Evolutionary conservation across 2,888 invertebrate genomes (phyloP), one percentile per base, ranked within the genome.

Genomic region (Carpatolechia fugitivella): DNA sequence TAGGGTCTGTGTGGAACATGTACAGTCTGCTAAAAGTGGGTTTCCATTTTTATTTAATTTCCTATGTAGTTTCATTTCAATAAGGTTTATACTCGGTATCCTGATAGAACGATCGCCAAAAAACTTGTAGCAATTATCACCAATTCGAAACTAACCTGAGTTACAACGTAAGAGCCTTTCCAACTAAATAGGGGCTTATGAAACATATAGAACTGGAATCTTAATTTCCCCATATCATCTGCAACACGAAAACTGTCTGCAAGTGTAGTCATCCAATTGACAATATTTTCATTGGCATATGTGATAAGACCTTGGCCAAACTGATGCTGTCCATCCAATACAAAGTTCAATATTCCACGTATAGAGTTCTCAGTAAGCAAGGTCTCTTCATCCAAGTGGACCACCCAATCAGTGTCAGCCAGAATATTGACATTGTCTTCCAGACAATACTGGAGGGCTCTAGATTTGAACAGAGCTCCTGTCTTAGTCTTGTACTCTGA

Each of bases 161-260:
- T 98, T 8, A 99, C 98, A 62, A 99, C 98, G 86, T 96, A 99
- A 41, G 98, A 98, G 59, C 99, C 99, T 88, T 99, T 99, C 98
- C 98, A 98, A 81, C 98, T 98, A 83, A 99, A 98, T 55, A 98
- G 90, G 14, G 99, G 98, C 78, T 96, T 97, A 80, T 98, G 98
- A 80, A 99, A 98, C 82, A 96, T 91, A 70, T 95, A 95, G 76
- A 99, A 98, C 80, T 98, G 98, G 62, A 97, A 91, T 69, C 98
- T 92, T 54, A 99, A 88, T 85, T 99, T 99, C 56, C 99, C 99
- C 98, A 99, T 98, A 74, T 99, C 99, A 86, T 99, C 98, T 20
- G 98, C 96, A 0, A 99, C 98, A 62, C 99, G 93, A 82, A 96
- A 98, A 74, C 97, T 97, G 78, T 99, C 99, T 11, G 98, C 98